Conservation (phyloP, 2,113 vertebrate species). For the Rhinoptilus africanus region DNA sequence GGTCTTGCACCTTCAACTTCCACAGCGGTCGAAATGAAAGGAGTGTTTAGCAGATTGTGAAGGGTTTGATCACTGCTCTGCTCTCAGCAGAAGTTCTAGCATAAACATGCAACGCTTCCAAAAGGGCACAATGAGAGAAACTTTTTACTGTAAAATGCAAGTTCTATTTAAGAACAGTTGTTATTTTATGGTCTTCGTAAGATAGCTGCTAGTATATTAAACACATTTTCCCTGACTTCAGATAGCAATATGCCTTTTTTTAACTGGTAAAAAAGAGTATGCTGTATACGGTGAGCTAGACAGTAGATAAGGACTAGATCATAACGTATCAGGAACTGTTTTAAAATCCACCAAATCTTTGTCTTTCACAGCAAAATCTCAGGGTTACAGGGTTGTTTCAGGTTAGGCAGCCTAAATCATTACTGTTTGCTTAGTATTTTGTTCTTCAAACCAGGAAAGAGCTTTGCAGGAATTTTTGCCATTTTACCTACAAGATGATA, state of each 20-base stretch:
- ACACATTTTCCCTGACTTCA: neutral
- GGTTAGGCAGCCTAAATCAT: conserved; percentile 29
- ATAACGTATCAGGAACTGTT: neutral
- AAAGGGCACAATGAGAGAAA: neutral
- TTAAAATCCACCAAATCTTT: neutral
- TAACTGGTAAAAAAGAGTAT: neutral
- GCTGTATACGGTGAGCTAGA: neutral
- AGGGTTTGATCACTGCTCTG: neutral
- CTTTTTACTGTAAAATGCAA: neutral
- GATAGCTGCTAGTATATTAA: neutral
- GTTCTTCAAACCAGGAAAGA: neutral
- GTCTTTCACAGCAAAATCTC: neutral
- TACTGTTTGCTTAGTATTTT: neutral
- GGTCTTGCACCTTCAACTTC: neutral
- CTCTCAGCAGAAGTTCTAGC: neutral
- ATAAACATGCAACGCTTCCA: neutral
- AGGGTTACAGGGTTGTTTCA: conserved; percentile 5
- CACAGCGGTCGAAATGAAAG: neutral
- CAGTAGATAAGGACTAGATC: neutral
- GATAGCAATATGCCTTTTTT: neutral
- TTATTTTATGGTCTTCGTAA: neutral
- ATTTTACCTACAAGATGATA: conserved; percentile 4
- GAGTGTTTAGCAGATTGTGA: neutral
- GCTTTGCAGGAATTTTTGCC: conserved; percentile 12
- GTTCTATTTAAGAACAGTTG: neutral